Percentiles rank a stretch among this genome's conserved stretches.
Evolutionary conservation across 2,113 vertebrate genomes (phyloP).

Genomic region (Pangasianodon hypophthalmus): DNA sequence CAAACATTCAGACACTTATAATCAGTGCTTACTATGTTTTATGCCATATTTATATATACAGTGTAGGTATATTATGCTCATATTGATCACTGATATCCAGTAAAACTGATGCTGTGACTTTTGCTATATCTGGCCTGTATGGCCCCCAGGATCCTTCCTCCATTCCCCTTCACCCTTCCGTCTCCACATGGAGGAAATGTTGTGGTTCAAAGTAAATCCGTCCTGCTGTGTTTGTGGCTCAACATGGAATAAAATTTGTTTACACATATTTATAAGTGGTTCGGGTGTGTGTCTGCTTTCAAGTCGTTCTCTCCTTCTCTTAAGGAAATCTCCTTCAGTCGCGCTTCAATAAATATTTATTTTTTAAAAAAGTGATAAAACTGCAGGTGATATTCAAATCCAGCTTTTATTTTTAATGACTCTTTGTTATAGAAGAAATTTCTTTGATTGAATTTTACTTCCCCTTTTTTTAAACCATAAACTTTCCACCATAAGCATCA

Average conservation of each 20-base stretch:
- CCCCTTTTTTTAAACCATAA: too few relatives aligned
- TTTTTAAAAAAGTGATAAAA: not conserved
- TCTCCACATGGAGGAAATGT: constrained; percentile 22
- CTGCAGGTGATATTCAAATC: not conserved
- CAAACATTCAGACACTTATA: not conserved
- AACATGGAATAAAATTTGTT: constrained; percentile 47
- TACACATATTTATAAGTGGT: constrained; percentile 22
- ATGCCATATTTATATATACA: not conserved
- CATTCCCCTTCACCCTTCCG: not conserved
- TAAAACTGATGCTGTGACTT: constrained; percentile 20
- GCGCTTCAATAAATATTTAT: not conserved
- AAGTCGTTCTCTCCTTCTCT: not conserved
- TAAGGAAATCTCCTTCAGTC: not conserved
- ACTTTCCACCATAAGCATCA: too few relatives aligned
- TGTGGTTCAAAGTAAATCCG: constrained; percentile 28
- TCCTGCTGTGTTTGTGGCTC: constrained; percentile 42
- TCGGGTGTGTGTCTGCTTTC: not conserved
- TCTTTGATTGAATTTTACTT: not conserved
- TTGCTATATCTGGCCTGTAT: not conserved
- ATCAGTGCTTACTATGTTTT: constrained; percentile 1
- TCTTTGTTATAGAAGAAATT: too few relatives aligned
- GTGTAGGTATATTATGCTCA: not conserved
- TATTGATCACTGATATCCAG: not conserved
- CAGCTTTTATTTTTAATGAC: too few relatives aligned
- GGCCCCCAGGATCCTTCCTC: not conserved